Evolutionary conservation across 2,888 invertebrate genomes (phyloP), one percentile per base, ranked within the genome.

Genomic region (Mechanitis messenoides): DNA sequence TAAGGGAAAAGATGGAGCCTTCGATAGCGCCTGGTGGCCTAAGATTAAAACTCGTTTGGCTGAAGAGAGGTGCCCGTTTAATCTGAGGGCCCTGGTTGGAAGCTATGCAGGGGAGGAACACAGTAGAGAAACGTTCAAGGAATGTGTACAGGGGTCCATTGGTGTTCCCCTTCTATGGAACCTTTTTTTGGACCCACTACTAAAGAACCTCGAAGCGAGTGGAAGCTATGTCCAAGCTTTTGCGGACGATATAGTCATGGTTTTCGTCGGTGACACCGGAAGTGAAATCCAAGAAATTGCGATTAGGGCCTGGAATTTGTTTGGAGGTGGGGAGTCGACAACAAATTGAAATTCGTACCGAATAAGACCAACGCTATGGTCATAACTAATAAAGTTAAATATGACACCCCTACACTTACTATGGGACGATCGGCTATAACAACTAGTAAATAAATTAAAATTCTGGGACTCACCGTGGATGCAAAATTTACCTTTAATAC

Each of bases 1-100:
- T 35, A 6, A 6, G 6, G 6, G 1, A 35, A 5, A 35, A 35
- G 20, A 57, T 33, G 47, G 57, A 3, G 47, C 56, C 33, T 56
- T 56, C 46, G 56, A 56, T 31, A 45, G 12, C 11, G 56, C 56
- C 3, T 56, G 56, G 56, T 56, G 56, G 56, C 56, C 56, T 2
- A 28, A 35, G 1, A 45, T 56, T 6, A 56, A 33, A 28, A 9
- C 7, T 3, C 31, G 46, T 11, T 12, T 56, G 33, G 35, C 54
- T 5, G 33, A 31, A n/a, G 54, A 55, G n/a, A 31, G n/a, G 33
- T 55, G 38, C 33, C 28, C 56, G 12, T 4, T 33, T 2, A 56
- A 56, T 11, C 20, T 56, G 4, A n/a, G 56, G 31, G 2, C 35
- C 35, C 5, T 35, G 0, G 5, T 35, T 5, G 35, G 6, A 5